These are phyloP conservation scores for Willisornis vidua DNA, from an alignment of 2,113 vertebrate genomes.

Conservation along the genomic window DNA sequence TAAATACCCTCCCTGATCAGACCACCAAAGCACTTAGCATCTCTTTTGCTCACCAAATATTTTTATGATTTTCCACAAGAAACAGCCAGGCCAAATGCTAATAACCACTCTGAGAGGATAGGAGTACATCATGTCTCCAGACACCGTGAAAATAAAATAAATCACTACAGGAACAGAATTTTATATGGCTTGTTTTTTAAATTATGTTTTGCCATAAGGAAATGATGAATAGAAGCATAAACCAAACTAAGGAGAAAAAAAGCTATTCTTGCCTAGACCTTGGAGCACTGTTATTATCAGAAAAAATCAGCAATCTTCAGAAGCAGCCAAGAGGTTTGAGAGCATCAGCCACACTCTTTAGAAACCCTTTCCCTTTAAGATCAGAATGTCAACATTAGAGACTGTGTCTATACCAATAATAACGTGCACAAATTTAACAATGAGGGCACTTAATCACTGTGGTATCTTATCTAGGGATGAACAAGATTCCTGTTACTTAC, in stretches of 20 bases:
- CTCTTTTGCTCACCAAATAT: conserved; percentile 74
- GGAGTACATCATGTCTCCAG: conserved; percentile 64
- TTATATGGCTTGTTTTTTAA: conserved; percentile 63
- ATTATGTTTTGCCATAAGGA: conserved; percentile 59
- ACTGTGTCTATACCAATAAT: not conserved
- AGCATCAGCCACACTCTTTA: not conserved
- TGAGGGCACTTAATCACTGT: not conserved
- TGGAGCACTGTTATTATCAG: not conserved
- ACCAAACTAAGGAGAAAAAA: not conserved
- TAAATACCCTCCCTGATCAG: conserved; percentile 64
- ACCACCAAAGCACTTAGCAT: conserved; percentile 76
- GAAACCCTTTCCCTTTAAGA: not conserved
- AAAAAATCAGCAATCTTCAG: not conserved
- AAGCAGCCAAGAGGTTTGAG: not conserved
- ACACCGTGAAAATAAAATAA: conserved; percentile 53
- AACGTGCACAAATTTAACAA: not conserved
- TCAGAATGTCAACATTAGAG: not conserved
- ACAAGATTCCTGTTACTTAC: not conserved
- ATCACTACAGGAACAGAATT: conserved; percentile 11
- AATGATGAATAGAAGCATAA: conserved; percentile 14
- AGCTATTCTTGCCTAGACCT: conserved; percentile 10
- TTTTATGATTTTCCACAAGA: conserved; percentile 79
- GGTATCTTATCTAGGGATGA: conserved; percentile 16
- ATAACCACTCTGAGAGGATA: conserved; percentile 71
- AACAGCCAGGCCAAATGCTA: conserved; percentile 67